These are phyloP conservation scores for Phymanthus crucifer DNA, from an alignment of 92 coral and sea anemone species.

Conservation along the genomic window DNA sequence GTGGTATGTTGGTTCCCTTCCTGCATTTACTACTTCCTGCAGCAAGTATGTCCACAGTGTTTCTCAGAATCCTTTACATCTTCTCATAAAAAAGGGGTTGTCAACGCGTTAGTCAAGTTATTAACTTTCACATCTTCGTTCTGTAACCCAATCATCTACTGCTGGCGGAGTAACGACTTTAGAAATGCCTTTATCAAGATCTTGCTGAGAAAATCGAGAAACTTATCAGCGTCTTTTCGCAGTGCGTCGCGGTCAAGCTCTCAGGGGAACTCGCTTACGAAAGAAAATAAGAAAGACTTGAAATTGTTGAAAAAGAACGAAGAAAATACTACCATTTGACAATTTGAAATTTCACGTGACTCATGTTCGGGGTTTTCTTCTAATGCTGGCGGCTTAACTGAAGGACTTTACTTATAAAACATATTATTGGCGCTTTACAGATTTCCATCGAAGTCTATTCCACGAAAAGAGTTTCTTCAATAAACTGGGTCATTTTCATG, in stretches of 20 bases:
- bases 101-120: constrained; percentile 85
- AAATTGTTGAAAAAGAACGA: too few relatives aligned
- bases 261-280: not conserved
- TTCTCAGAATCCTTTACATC: constrained; percentile 60
- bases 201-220: constrained; percentile 38
- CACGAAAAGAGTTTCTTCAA: too few relatives aligned
- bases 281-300: not conserved
- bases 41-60: constrained; percentile 64
- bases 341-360: too few relatives aligned
- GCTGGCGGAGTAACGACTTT: constrained; percentile 92
- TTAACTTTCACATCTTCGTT: constrained; percentile 86
- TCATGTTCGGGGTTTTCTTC: too few relatives aligned
- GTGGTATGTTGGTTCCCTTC: constrained; percentile 93
- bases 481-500: too few relatives aligned
- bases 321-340: too few relatives aligned
- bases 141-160: constrained; percentile 89
- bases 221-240: constrained; percentile 41
- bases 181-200: constrained; percentile 73
- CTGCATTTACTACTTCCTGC: constrained; percentile 81
- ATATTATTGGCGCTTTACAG: too few relatives aligned
- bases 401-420: too few relatives aligned
- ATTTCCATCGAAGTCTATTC: too few relatives aligned
- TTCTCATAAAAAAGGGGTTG: constrained; percentile 34
- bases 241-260: constrained; percentile 26
- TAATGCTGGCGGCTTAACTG: too few relatives aligned